phyloP scores from a whole-genome alignment of 1,140 invertebrate genomes.

The Drosophila ironensis region DNA sequence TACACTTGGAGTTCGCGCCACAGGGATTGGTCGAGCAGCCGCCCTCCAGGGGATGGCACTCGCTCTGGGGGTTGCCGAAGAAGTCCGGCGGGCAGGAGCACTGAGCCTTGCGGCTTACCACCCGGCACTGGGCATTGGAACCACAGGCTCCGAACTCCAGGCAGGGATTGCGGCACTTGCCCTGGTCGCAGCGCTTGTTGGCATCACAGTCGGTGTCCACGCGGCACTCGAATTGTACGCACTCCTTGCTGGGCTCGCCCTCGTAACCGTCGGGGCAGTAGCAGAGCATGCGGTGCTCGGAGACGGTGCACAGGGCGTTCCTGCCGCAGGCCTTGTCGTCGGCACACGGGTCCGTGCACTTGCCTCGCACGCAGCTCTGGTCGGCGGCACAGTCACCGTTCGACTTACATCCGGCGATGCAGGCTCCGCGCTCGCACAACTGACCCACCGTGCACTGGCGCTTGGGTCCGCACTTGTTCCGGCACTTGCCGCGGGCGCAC shows the following conservation, averaged over 20 bases:
- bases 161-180: constrained; percentile 93
- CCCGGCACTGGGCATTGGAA: constrained; percentile 92
- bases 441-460: constrained; percentile 82
- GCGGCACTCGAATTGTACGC: constrained; percentile 89
- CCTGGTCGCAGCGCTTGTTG: constrained; percentile 88
- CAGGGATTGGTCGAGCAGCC: constrained; percentile 91
- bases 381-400: constrained; percentile 91
- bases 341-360: constrained; percentile 90
- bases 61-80: constrained; percentile 90
- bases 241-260: constrained; percentile 89
- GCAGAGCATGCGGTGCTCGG: constrained; percentile 91
- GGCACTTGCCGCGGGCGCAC: constrained; percentile 83
- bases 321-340: constrained; percentile 86
- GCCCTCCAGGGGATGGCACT: constrained; percentile 86
- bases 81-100: constrained; percentile 94
- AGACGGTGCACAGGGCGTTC: constrained; percentile 89
- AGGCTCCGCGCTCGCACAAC: constrained; percentile 86
- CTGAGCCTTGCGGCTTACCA: constrained; percentile 88
- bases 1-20: constrained; percentile 91
- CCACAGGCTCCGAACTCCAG: constrained; percentile 89
- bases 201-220: constrained; percentile 89
- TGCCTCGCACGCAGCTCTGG: constrained; percentile 88
- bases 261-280: constrained; percentile 92
- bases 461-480: constrained; percentile 80
- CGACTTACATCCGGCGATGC: constrained; percentile 88